phyloP scores from a whole-genome alignment of 1,140 invertebrate species.

The Galleria mellonella region DNA sequence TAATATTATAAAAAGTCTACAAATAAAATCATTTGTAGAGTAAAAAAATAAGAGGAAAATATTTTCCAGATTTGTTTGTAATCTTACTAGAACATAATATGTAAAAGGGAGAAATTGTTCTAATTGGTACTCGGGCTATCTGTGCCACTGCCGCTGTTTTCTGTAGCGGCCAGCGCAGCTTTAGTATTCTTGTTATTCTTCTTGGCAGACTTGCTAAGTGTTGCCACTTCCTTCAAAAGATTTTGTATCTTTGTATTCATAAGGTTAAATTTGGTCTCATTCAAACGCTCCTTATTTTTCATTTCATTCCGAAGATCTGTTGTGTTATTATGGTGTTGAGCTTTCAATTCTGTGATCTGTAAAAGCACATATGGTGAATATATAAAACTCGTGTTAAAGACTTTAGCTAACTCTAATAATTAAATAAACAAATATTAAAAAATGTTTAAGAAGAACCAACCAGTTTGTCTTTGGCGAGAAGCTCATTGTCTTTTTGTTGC shows the following conservation, averaged over 20 bases:
- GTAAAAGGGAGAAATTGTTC: slow-evolving; percentile 22
- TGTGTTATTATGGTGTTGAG: slow-evolving; percentile 91
- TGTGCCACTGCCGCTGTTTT: slow-evolving; percentile 84
- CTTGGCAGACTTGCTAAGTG: slow-evolving; percentile 86
- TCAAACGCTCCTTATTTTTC: slow-evolving; percentile 86
- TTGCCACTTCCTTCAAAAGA: slow-evolving; percentile 89
- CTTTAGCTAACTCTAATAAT: no score
- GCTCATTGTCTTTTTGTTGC: slow-evolving; percentile 87
- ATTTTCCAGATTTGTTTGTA: slow-evolving; percentile 36
- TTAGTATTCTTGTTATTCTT: slow-evolving; percentile 72
- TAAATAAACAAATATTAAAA: background rate
- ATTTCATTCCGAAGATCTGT: slow-evolving; percentile 90
- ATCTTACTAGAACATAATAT: slow-evolving; percentile 18
- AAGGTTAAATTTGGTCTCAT: slow-evolving; percentile 85
- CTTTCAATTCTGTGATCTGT: slow-evolving; percentile 95
- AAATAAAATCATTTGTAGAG: slow-evolving; percentile 69
- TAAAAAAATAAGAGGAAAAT: slow-evolving; percentile 70
- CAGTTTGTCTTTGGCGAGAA: slow-evolving; percentile 93
- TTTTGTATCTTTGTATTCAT: slow-evolving; percentile 86
- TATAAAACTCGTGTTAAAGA: no score
- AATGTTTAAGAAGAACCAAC: slow-evolving; percentile 65
- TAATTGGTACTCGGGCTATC: slow-evolving; percentile 80
- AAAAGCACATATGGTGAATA: slow-evolving; percentile 20
- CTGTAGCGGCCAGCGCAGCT: slow-evolving; percentile 68
- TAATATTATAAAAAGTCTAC: slow-evolving; percentile 59